phyloP scores from a whole-genome alignment of 2,888 invertebrate species.

The Cantharis rustica region DNA sequence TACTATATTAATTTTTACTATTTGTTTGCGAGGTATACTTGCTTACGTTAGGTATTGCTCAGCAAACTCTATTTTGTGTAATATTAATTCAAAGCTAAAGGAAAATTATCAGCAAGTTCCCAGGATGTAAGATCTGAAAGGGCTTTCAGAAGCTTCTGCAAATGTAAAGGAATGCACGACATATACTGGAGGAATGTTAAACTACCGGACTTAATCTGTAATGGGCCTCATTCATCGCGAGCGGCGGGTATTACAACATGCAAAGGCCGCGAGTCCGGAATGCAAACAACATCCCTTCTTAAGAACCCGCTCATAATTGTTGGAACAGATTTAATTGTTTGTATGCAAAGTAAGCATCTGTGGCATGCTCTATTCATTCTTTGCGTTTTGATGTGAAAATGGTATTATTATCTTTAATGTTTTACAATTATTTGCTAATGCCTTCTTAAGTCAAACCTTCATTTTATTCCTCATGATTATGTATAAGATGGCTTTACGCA shows the following conservation, averaged over 20 bases:
- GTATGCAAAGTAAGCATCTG: conserved; percentile 46
- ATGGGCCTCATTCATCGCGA: conserved; percentile 40
- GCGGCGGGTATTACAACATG: conserved; percentile 28
- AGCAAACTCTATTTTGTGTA: conserved; percentile 1
- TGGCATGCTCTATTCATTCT: conserved; percentile 34
- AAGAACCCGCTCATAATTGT: conserved; percentile 47
- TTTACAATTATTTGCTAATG: conserved; percentile 14
- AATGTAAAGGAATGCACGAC: conserved; percentile 39
- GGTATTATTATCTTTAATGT: conserved; percentile 15
- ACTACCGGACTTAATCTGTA: conserved; percentile 42
- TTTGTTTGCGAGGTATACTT: not conserved
- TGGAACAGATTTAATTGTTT: conserved; percentile 51
- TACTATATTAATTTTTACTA: not conserved
- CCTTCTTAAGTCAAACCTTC: not conserved
- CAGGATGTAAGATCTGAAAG: conserved; percentile 27
- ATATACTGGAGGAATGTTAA: conserved; percentile 39
- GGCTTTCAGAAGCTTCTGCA: conserved; percentile 27
- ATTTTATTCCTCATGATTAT: conserved; percentile 9
- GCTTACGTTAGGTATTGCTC: not conserved
- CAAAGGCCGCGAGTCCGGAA: conserved; percentile 35
- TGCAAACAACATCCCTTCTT: conserved; percentile 39
- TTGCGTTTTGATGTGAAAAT: conserved; percentile 17
- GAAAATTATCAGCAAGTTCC: conserved; percentile 20
- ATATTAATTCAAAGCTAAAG: conserved; percentile 13
- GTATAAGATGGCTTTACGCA: not conserved